These are phyloP conservation scores for Synanthedon andrenaeformis DNA, from an alignment of 2,888 invertebrate species.

Conservation along the genomic window DNA sequence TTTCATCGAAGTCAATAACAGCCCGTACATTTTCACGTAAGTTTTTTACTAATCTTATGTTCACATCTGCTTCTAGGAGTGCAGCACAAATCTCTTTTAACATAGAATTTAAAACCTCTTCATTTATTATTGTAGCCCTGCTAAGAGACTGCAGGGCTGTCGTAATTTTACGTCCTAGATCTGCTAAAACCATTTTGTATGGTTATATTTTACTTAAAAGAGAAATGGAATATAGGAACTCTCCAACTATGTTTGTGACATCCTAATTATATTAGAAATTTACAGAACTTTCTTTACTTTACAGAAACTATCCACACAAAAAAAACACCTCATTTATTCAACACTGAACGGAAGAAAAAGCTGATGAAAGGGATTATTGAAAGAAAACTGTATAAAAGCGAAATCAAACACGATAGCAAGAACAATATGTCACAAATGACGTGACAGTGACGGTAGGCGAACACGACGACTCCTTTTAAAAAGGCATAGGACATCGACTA, in stretches of 20 bases:
- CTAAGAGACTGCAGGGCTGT: constrained; percentile 97
- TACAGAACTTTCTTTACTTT: background rate
- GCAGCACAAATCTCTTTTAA: constrained; percentile 99
- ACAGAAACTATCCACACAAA: background rate
- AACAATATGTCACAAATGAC: too few species aligned
- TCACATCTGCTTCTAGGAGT: constrained; percentile 96
- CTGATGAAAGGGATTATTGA: too few species aligned
- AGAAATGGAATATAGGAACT: constrained; percentile 3
- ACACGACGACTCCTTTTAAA: constrained; percentile 29
- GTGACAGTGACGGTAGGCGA: constrained; percentile 27
- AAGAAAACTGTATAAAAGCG: too few species aligned
- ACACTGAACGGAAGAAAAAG: too few species aligned
- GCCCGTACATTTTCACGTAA: constrained; percentile 96
- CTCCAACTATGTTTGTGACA: constrained; percentile 15
- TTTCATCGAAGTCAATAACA: constrained; percentile 99
- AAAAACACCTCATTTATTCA: background rate
- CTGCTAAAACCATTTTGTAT: constrained; percentile 96
- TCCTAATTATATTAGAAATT: constrained; percentile 8
- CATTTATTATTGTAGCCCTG: constrained; percentile 98
- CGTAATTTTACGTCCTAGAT: constrained; percentile 99
- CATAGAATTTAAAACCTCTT: constrained; percentile 99
- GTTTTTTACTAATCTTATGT: constrained; percentile 94
- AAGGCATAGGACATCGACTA: too few species aligned
- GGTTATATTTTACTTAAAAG: constrained; percentile 4
- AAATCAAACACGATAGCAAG: too few species aligned